A percentile compares a stretch with the other conserved stretches of the same genome.
Conservation (phyloP, 1,140 invertebrate species). For the Macrocentrus cingulum region DNA sequence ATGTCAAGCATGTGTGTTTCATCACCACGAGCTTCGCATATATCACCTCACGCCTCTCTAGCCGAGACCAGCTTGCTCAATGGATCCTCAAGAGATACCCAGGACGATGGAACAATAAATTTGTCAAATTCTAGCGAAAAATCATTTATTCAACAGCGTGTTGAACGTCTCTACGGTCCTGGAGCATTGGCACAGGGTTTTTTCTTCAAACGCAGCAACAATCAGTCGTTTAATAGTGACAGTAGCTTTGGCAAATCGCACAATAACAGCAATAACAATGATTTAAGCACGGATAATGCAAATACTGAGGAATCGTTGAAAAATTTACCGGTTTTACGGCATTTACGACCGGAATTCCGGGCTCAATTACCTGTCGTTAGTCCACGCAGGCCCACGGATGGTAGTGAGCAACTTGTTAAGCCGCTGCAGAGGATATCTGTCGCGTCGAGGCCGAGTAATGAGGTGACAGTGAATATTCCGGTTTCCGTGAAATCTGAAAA, state of each 20-base stretch:
- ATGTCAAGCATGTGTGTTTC: slow-evolving; percentile 40
- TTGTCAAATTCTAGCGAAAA: slow-evolving; percentile 62
- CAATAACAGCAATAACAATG: slow-evolving; percentile 50
- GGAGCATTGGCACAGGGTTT: slow-evolving; percentile 81
- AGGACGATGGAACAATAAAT: slow-evolving; percentile 38
- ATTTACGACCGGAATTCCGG: slow-evolving; percentile 80
- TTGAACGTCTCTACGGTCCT: slow-evolving; percentile 83
- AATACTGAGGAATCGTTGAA: slow-evolving; percentile 52
- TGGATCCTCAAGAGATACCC: slow-evolving; percentile 37
- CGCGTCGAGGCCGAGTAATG: slow-evolving; percentile 24
- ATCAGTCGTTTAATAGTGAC: slow-evolving; percentile 48
- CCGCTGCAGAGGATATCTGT: slow-evolving; percentile 47
- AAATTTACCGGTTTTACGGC: slow-evolving; percentile 73
- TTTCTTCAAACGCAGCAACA: slow-evolving; percentile 62
- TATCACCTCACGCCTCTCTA: slow-evolving; percentile 32
- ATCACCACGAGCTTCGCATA: slow-evolving; percentile 34
- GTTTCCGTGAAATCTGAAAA: slow-evolving; percentile 24
- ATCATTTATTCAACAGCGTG: slow-evolving; percentile 85
- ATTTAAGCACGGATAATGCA: slow-evolving; percentile 44
- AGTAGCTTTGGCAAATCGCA: slow-evolving; percentile 54
- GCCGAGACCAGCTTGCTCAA: slow-evolving; percentile 44
- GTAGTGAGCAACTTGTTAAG: slow-evolving; percentile 53
- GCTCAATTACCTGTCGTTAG: slow-evolving; percentile 76
- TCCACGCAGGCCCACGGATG: slow-evolving; percentile 60
- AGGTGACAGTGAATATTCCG: slow-evolving; percentile 12